Conservation (phyloP, 1,140 invertebrate species). For the Meloidogyne exigua region DNA sequence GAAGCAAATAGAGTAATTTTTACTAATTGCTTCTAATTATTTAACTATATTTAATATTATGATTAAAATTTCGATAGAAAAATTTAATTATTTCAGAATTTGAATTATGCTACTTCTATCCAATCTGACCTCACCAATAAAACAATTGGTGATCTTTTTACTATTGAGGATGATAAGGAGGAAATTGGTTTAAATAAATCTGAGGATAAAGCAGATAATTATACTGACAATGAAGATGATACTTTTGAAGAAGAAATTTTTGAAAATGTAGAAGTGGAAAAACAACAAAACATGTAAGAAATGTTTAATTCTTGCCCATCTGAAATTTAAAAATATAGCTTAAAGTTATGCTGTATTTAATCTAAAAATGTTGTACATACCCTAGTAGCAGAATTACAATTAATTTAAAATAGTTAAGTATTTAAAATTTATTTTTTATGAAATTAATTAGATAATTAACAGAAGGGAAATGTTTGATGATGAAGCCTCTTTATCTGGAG, state of each 20-base stretch:
- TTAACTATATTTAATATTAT: too few species aligned
- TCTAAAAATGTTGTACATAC: too few species aligned
- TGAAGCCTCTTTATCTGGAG: constrained; percentile 48
- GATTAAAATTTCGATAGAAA: not conserved
- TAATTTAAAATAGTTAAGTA: too few species aligned
- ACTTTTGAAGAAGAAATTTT: constrained; percentile 26
- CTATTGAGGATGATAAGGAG: constrained; percentile 30
- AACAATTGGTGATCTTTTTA: constrained; percentile 22
- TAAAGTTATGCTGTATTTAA: too few species aligned
- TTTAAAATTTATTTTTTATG: too few species aligned
- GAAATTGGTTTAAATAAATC: not conserved
- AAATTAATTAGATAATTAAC: constrained; percentile 12
- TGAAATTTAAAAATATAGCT: too few species aligned
- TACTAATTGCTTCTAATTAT: too few species aligned
- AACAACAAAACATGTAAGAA: not conserved
- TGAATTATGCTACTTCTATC: not conserved
- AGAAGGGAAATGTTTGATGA: constrained; percentile 44
- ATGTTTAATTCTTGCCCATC: not conserved
- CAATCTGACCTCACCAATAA: not conserved
- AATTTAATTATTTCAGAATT: not conserved
- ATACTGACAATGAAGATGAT: constrained; percentile 12
- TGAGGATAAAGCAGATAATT: constrained; percentile 1
- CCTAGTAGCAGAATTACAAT: too few species aligned
- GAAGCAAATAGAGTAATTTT: not conserved
- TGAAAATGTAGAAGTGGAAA: constrained; percentile 1